A percentile compares a stretch with the other conserved stretches of the same genome.
Conservation (phyloP, 2,888 invertebrate genomes). For the Glyphotaelius pellucidus region DNA sequence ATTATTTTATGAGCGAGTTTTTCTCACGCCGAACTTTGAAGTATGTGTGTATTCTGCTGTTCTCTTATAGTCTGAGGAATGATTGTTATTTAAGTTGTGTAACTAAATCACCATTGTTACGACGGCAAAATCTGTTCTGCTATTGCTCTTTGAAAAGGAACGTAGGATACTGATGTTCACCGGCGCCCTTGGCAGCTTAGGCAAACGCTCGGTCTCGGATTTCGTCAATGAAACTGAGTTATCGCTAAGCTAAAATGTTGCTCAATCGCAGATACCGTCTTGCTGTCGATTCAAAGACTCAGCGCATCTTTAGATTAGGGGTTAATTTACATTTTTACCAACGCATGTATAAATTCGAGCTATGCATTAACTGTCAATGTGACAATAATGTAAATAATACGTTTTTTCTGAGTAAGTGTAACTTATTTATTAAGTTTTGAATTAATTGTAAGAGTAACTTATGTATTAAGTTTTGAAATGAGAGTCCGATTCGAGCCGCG, state of each 20-base stretch:
- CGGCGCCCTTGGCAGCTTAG: background rate
- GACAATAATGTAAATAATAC: too few species aligned
- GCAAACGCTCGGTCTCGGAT: background rate
- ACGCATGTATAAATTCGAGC: too few species aligned
- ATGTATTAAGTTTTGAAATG: too few species aligned
- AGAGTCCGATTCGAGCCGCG: too few species aligned
- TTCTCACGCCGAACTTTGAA: constrained; percentile 42
- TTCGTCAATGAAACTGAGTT: background rate
- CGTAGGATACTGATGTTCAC: background rate
- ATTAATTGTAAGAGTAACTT: too few species aligned
- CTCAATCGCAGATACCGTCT: background rate
- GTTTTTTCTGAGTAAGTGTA: too few species aligned
- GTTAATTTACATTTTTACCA: too few species aligned
- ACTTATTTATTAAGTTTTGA: too few species aligned
- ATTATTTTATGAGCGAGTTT: background rate
- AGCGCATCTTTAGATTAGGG: too few species aligned
- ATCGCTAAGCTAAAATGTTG: background rate
- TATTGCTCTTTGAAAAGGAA: background rate
- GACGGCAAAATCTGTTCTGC: background rate
- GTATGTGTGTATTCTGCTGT: background rate
- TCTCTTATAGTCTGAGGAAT: background rate
- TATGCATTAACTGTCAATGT: too few species aligned
- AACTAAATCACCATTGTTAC: background rate
- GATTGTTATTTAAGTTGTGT: background rate
- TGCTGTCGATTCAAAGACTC: background rate